phyloP scores from a whole-genome alignment of 1,140 invertebrate species.

The Aleiodes sp. region DNA sequence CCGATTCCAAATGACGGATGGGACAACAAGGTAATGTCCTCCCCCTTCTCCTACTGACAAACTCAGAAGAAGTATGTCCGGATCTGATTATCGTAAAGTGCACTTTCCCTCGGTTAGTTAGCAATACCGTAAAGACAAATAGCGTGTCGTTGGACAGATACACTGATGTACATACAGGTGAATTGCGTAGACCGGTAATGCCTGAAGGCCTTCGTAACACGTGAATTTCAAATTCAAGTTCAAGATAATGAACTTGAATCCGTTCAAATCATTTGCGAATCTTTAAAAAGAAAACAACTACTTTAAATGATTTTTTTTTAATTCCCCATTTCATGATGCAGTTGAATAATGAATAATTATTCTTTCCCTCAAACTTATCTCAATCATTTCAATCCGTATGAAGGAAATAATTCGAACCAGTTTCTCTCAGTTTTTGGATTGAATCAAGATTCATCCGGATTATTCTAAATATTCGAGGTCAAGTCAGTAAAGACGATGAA shows the following conservation, averaged over 20 bases:
- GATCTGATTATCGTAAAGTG: constrained; percentile 13
- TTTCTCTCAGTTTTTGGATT: too few relatives aligned
- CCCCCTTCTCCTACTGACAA: not conserved
- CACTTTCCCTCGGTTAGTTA: constrained; percentile 15
- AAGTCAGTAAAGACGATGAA: too few relatives aligned
- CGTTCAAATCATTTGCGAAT: not conserved
- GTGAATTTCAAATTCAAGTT: not conserved
- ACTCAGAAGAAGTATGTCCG: constrained; percentile 7
- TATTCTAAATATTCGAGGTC: too few relatives aligned
- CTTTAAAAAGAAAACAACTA: too few relatives aligned
- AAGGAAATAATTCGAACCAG: too few relatives aligned
- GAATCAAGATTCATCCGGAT: too few relatives aligned
- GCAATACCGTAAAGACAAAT: constrained; percentile 11
- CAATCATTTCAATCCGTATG: too few relatives aligned
- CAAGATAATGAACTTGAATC: not conserved
- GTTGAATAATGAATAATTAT: too few relatives aligned
- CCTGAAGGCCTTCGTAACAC: not conserved
- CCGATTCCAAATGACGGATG: constrained; percentile 17
- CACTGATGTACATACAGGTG: not conserved
- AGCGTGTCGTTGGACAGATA: not conserved
- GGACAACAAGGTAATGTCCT: too few relatives aligned
- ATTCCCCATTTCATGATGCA: too few relatives aligned
- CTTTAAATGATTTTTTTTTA: too few relatives aligned
- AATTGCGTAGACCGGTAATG: constrained; percentile 9
- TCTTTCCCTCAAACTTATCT: too few relatives aligned